Evolutionary conservation across 2,888 invertebrate species (phyloP).

Genomic region (Cybosia mesomella): DNA sequence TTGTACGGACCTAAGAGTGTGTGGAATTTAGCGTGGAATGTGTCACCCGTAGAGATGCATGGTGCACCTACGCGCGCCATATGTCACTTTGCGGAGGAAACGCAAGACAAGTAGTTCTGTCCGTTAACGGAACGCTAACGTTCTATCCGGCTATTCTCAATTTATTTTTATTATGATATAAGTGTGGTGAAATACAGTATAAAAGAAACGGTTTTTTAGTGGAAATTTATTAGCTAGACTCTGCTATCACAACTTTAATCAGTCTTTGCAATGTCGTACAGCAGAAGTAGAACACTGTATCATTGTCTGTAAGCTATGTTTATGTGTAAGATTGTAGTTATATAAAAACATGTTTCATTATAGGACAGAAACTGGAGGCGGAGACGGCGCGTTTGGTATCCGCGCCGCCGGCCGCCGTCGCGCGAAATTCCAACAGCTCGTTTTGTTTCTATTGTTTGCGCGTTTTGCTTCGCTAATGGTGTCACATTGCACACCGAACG

Average conservation of each 20-base stretch:
- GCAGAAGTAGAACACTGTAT: neutral
- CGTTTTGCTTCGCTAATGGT: slow-evolving; percentile 77
- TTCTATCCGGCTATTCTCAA: slow-evolving; percentile 35
- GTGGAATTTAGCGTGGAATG: slow-evolving; percentile 58
- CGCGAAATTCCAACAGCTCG: slow-evolving; percentile 74
- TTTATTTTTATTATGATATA: slow-evolving; percentile 21
- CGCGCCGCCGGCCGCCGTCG: slow-evolving; percentile 58
- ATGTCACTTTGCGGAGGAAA: slow-evolving; percentile 45
- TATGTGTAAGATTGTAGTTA: slow-evolving; percentile 13
- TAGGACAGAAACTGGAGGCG: slow-evolving; percentile 53
- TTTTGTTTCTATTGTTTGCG: slow-evolving; percentile 75
- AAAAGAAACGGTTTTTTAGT: neutral
- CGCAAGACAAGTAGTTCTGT: slow-evolving; percentile 35
- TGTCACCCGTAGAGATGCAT: slow-evolving; percentile 47
- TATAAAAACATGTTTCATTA: slow-evolving; percentile 29
- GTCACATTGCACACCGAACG: slow-evolving; percentile 81
- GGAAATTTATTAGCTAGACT: neutral
- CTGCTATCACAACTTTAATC: neutral
- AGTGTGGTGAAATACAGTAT: slow-evolving; percentile 17
- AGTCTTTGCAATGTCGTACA: neutral
- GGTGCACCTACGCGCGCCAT: slow-evolving; percentile 46
- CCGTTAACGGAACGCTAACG: slow-evolving; percentile 17
- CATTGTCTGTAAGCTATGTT: neutral
- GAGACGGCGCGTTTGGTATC: slow-evolving; percentile 50
- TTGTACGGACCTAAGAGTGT: slow-evolving; percentile 43